phyloP scores from a whole-genome alignment of 2,797 vertebrate genomes.

The Vipera latastei region DNA sequence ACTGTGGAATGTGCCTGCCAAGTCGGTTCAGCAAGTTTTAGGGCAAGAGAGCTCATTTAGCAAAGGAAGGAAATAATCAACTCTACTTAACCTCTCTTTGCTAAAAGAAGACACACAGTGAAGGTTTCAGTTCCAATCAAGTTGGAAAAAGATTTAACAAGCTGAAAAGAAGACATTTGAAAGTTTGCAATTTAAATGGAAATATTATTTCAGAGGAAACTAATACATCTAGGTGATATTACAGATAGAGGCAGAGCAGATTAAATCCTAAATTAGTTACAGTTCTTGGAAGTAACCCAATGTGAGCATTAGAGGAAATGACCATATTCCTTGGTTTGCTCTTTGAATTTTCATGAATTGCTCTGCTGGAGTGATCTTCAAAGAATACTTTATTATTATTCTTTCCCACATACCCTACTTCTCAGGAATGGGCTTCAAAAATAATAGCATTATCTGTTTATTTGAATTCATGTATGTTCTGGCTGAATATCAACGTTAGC shows the following conservation, averaged over 20 bases:
- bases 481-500: background rate
- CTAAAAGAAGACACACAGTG: background rate
- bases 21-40: slow-evolving; percentile 20
- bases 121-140: background rate
- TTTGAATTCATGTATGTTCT: background rate
- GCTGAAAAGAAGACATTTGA: background rate
- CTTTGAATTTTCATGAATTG: background rate
- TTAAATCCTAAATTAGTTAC: background rate
- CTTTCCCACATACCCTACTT: background rate
- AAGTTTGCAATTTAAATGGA: background rate
- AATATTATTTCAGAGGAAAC: background rate
- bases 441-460: background rate
- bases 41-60: slow-evolving; percentile 57
- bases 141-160: rapidly evolving
- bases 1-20: slow-evolving; percentile 26
- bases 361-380: background rate
- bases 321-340: background rate
- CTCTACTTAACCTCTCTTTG: background rate
- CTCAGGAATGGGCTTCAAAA: background rate
- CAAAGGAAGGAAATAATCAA: background rate
- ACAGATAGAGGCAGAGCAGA: background rate
- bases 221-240: background rate
- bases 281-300: background rate
- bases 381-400: background rate
- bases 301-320: background rate